Conservation (phyloP, 2,113 vertebrate species). For the Dissostichus mawsoni region DNA sequence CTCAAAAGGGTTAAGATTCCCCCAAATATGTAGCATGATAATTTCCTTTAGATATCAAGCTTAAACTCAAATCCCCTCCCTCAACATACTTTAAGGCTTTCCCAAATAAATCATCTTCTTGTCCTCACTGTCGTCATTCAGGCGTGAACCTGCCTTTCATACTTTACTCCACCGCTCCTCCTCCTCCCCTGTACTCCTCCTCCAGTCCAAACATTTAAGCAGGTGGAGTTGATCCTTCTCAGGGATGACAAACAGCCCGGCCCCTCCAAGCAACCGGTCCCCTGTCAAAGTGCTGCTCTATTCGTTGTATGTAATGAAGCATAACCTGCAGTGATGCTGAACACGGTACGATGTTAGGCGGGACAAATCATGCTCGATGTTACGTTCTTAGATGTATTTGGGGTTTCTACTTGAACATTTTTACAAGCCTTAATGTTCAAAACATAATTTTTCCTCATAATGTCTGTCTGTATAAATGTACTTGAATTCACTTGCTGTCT, state of each 20-base stretch:
- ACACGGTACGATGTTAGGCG: background rate
- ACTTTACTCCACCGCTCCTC: background rate
- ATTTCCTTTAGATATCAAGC: background rate
- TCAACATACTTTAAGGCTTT: background rate
- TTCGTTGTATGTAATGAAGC: conserved; percentile 71
- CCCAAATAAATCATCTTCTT: background rate
- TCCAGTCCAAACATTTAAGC: conserved; percentile 40
- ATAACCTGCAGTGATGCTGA: conserved; percentile 50
- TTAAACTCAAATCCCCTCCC: background rate
- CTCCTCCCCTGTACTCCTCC: conserved; percentile 34
- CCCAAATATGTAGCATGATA: background rate
- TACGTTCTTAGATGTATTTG: too few relatives aligned
- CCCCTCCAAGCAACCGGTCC: conserved; percentile 31
- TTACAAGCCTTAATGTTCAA: too few relatives aligned
- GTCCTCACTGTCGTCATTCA: background rate
- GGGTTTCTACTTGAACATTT: too few relatives aligned
- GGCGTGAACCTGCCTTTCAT: background rate
- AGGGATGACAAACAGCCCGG: conserved; percentile 47
- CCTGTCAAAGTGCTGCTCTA: conserved; percentile 49
- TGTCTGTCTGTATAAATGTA: too few relatives aligned
- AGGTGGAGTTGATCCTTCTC: conserved; percentile 69
- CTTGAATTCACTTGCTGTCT: too few relatives aligned
- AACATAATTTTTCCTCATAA: too few relatives aligned
- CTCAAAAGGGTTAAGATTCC: background rate
- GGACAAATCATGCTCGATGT: too few relatives aligned